Evolutionary conservation across 1,140 invertebrate genomes (phyloP), one percentile per base, ranked within the genome.

Genomic region (Platyscapa corneri): DNA sequence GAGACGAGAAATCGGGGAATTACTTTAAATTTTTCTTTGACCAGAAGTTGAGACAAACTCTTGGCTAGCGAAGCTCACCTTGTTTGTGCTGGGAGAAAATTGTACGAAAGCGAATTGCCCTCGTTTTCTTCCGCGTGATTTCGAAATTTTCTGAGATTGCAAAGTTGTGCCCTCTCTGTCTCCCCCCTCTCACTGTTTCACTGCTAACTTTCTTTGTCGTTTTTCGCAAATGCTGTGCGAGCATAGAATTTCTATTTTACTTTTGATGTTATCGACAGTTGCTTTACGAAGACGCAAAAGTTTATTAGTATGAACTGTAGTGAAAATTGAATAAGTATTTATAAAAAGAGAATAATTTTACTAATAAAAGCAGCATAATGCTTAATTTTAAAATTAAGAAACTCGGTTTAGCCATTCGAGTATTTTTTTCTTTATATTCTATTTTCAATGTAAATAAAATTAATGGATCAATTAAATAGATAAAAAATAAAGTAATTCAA

Each of bases 11-110:
- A 85, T 85, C 37, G 81, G 70, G 86, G 75, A 89, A 88, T 88
- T 87, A 88, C 87, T 87, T 87, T 86, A 42, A 79, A 80, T 83
- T 83, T 84, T 83, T 86, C 81, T 82, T 77, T 78, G 79, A 78
- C 64, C 39, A 75, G 53, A 85, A 85, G 78, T 80, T 84, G 64
- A 46, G 27, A 83, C 65, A 75, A 83, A 75, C 81, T 83, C 67
- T 53, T 53, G n/a, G 34, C 46, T 27, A 39, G 34, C 65, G 56
- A 64, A 64, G 42, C 76, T 64, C 82, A 49, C 76, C 85, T 85
- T 84, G 82, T 78, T 81, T 83, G 86, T 87, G 65, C 65, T 65
- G 37, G 49, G 23, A 75, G 67, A 65, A 85, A 74, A 85, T 80
- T 70, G 75, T 85, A 78, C 67, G 77, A 81, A 85, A 85, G 83